A percentile compares a stretch with the other conserved stretches of the same genome.
These are phyloP conservation scores for Yponomeuta evonymella DNA, from an alignment of 2,888 invertebrate species.

Conservation along the genomic window DNA sequence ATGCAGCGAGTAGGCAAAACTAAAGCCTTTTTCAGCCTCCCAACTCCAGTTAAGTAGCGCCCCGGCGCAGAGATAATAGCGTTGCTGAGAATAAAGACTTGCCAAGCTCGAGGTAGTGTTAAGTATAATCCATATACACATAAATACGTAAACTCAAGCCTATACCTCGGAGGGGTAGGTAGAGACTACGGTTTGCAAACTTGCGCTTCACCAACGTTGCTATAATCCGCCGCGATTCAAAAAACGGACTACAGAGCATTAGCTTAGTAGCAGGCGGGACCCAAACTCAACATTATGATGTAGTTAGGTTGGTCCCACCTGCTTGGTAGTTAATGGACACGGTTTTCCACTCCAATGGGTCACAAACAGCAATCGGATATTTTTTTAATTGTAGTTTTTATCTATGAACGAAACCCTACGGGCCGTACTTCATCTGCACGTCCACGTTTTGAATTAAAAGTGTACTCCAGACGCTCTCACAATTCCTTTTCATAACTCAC, in stretches of 20 bases:
- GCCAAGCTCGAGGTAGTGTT: not conserved
- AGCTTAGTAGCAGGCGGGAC: too few relatives aligned
- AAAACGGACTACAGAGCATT: too few relatives aligned
- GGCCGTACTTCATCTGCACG: not conserved
- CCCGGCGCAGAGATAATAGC: not conserved
- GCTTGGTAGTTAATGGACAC: too few relatives aligned
- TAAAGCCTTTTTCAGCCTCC: not conserved
- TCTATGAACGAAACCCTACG: not conserved
- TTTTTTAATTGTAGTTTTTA: too few relatives aligned
- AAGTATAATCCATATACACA: not conserved
- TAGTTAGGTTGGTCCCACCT: too few relatives aligned
- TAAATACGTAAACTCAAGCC: not conserved
- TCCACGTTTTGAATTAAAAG: not conserved
- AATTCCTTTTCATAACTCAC: not conserved
- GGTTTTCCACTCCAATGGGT: too few relatives aligned
- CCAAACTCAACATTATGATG: too few relatives aligned
- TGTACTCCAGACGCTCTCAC: not conserved
- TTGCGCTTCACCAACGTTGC: too few relatives aligned
- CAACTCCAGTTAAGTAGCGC: not conserved
- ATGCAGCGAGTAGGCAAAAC: not conserved
- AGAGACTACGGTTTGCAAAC: too few relatives aligned
- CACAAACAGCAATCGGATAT: too few relatives aligned
- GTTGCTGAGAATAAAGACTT: not conserved
- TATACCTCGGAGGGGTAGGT: too few relatives aligned
- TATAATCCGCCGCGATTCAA: too few relatives aligned